Conservation (phyloP, 2,888 invertebrate species). For the Athetis lepigone region DNA sequence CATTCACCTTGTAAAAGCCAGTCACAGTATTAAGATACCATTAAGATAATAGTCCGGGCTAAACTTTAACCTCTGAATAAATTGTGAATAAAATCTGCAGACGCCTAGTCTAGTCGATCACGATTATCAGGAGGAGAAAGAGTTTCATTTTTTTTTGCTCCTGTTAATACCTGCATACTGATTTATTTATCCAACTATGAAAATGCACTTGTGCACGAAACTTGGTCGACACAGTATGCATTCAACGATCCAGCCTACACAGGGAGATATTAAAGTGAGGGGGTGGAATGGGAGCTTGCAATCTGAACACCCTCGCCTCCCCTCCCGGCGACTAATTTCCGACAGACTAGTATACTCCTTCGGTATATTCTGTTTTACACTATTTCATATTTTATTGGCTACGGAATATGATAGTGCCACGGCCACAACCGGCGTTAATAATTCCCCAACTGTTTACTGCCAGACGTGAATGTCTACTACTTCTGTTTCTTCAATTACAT, state of each 20-base stretch:
- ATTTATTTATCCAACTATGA: constrained; percentile 78
- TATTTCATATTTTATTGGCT: constrained; percentile 78
- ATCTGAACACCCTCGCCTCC: constrained; percentile 72
- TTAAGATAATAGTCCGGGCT: constrained; percentile 34
- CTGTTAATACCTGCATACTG: constrained; percentile 63
- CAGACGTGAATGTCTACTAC: constrained; percentile 5
- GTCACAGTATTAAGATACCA: constrained; percentile 29
- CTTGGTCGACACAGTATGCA: constrained; percentile 74
- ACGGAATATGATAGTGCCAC: constrained; percentile 40
- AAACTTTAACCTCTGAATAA: constrained; percentile 24
- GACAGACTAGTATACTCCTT: constrained; percentile 78
- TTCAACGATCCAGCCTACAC: constrained; percentile 76
- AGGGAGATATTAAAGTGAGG: constrained; percentile 75
- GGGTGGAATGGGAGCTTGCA: constrained; percentile 68
- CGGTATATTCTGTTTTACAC: constrained; percentile 72
- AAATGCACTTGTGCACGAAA: constrained; percentile 81
- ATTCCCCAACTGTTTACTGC: constrained; percentile 9
- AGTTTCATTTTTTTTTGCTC: constrained; percentile 20
- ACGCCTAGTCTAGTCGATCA: constrained; percentile 21
- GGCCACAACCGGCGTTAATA: constrained; percentile 30
- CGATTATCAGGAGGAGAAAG: constrained; percentile 29
- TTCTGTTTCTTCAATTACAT: constrained; percentile 21
- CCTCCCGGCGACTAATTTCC: constrained; percentile 88
- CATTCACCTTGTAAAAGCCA: constrained; percentile 12
- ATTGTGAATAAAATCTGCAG: constrained; percentile 35